Evolutionary conservation across 2,888 invertebrate species (phyloP).

Genomic region (Drosophila kanekoi): DNA sequence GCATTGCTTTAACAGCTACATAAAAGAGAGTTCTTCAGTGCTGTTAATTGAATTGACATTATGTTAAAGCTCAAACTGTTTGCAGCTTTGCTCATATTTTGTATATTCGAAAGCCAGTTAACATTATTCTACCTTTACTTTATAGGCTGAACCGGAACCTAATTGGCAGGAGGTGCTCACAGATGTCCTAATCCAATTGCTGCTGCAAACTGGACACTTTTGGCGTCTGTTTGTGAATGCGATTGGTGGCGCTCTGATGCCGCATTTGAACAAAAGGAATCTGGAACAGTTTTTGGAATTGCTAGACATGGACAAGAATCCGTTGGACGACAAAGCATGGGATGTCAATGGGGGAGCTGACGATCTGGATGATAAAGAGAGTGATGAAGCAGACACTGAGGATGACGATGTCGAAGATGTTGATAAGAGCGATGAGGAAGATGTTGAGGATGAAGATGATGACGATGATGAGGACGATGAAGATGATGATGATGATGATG

Average conservation of each 20-base stretch:
- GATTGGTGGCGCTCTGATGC: conserved; percentile 29
- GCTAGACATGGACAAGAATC: conserved; percentile 58
- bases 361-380: neutral
- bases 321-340: conserved; percentile 27
- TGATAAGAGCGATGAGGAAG: neutral
- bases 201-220: conserved; percentile 43
- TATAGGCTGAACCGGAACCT: conserved; percentile 1
- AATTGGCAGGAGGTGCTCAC: conserved; percentile 66
- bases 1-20: neutral
- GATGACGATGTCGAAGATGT: conserved; percentile 10
- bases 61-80: too few relatives aligned
- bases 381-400: neutral
- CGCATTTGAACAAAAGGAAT: conserved; percentile 38
- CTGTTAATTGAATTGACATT: neutral
- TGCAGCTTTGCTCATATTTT: too few relatives aligned
- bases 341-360: conserved; percentile 12
- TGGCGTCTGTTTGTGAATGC: conserved; percentile 58
- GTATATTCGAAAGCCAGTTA: neutral
- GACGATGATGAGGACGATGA: conserved; percentile 18
- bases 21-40: neutral
- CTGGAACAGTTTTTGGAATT: conserved; percentile 49
- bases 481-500: conserved; percentile 1
- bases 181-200: conserved; percentile 55
- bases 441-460: too few relatives aligned
- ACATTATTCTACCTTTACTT: neutral